phyloP scores from a whole-genome alignment of 2,797 vertebrate species.

The Bovichtus diacanthus region DNA sequence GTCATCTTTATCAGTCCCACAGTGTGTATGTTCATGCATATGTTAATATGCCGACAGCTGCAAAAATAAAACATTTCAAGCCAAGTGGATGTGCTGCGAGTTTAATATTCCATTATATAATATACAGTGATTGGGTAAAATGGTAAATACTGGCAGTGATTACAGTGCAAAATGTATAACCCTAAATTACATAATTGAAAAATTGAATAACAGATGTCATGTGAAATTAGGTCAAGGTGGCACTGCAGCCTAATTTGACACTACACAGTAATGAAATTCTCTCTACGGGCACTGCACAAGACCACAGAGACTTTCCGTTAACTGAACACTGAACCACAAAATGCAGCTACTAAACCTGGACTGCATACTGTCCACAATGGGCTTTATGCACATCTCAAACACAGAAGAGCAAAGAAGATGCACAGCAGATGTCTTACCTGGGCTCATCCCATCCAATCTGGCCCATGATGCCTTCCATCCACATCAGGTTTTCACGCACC shows the following conservation, averaged over 20 bases:
- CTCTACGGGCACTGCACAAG: slow-evolving; percentile 27
- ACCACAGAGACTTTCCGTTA: slow-evolving; percentile 20
- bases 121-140: slow-evolving; percentile 5
- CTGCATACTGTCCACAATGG: neutral
- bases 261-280: slow-evolving; percentile 34
- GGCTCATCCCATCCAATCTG: slow-evolving; percentile 92
- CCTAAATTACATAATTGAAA: slow-evolving; percentile 6
- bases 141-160: slow-evolving; percentile 32
- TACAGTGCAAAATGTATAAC: slow-evolving; percentile 16
- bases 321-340: slow-evolving; percentile 23
- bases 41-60: slow-evolving; percentile 16
- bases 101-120: no score
- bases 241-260: slow-evolving; percentile 40
- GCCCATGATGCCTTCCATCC: slow-evolving; percentile 95
- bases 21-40: neutral
- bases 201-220: slow-evolving; percentile 23
- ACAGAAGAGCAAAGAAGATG: neutral
- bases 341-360: slow-evolving; percentile 12
- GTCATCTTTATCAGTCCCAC: neutral
- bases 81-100: neutral
- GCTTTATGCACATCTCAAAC: neutral
- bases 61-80: neutral
- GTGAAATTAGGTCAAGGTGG: slow-evolving; percentile 56
- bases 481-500: slow-evolving; percentile 93
- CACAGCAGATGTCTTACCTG: slow-evolving; percentile 78